phyloP scores from a whole-genome alignment of 2,797 vertebrate species.

The Scyliorhinus canicula region DNA sequence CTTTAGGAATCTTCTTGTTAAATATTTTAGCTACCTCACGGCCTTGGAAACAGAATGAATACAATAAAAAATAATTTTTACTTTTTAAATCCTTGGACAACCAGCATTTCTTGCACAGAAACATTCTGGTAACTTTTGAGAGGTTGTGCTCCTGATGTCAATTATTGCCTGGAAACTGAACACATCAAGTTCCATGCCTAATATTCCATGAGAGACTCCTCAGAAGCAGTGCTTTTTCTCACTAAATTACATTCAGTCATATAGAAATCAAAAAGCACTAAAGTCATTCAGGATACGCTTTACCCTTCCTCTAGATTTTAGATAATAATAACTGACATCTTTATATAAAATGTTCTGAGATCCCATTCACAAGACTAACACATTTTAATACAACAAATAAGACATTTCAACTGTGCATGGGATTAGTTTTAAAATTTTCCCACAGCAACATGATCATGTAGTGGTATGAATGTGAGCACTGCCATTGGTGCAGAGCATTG shows the following conservation, averaged over 20 bases:
- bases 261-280: neutral
- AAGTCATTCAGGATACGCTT: neutral
- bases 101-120: neutral
- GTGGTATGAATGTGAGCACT: no score
- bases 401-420: neutral
- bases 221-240: neutral
- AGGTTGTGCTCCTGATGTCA: neutral
- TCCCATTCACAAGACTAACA: neutral
- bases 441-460: neutral
- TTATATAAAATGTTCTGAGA: neutral
- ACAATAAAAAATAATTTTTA: neutral
- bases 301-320: neutral
- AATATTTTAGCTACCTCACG: constrained; percentile 36
- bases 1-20: constrained; percentile 41
- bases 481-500: no score
- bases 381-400: neutral
- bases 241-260: neutral
- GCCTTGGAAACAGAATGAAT: constrained; percentile 38
- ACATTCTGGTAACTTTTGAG: neutral
- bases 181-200: neutral
- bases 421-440: neutral
- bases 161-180: neutral
- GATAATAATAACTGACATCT: neutral
- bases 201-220: neutral
- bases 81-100: neutral